Evolutionary conservation across 2,888 invertebrate species (phyloP), one percentile per base, ranked within the genome.

Genomic region (Apamea epomidion): DNA sequence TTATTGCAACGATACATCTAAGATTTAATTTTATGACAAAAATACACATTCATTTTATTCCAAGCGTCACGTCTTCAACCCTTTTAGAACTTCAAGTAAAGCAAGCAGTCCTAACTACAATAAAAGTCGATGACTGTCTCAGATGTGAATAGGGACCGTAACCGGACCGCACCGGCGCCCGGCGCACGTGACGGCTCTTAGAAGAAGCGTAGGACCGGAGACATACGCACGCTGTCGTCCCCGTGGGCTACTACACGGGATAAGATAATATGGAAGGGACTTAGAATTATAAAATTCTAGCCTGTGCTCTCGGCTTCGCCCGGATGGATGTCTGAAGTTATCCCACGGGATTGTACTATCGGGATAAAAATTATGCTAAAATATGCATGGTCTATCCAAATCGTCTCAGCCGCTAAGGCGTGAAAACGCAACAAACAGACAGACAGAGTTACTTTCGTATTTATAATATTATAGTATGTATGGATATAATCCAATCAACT

Each of bases 221-320:
- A 72, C 72, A 21, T 12, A 51, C 32, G 80, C 88, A 87, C 87
- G 84, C 83, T 80, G 79, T 45, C 54, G 1, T 82, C 81, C 90
- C 60, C 90, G 87, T 87, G 89, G 68, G 2, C 0, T 1, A 0
- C 18, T 0, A 72, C 86, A 72, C 6, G 32, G 82, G 76, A 70
- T 14, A 12, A 32, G 5, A 12, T 25, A 0, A 0, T 0, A 0
- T 73, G 54, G 83, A 84, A 78, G 16, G 7, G 76, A 2, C 25
- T n/a, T n/a, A 12, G 12, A 58, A 58, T 58, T 0, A 58, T 58
- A 10, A 25, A 58, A 58, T 10, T 25, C 58, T 58, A 58, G 12
- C 25, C 25, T 58, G 12, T 58, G 58, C 58, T 10, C 25, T 10
- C 25, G 10, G 10, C 25, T 58, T 51, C 18, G 2, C 18, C 51